Base-by-base conservation (phyloP, 2,797 vertebrate species). In the Columba guinea region DNA sequence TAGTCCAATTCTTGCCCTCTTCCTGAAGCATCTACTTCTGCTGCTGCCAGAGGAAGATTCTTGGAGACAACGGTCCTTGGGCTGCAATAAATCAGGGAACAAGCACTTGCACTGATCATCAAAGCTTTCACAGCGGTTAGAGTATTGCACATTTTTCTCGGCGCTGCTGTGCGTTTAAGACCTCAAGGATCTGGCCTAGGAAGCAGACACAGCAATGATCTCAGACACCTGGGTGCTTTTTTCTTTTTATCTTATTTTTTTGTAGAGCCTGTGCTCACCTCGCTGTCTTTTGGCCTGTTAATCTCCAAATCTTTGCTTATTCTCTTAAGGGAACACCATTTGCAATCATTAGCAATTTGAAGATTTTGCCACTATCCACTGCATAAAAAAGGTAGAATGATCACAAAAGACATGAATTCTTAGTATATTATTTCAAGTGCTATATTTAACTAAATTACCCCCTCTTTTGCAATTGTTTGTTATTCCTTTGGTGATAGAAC, bases 401-500 rank as follows among this genome's bases (percentile, higher is more conserved):
- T 13, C 56, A 87, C 70, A 89, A 65, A 91, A 90, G 12, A 64
- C 2, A 9, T 26, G 49, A 78, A 86, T 89, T 94, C 77, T 86
- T 51, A 52, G 71, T 79, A 10, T 91, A 78, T 95, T 95, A 90
- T 95, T 96, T 85, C 68, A 93, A 93, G 68, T 34, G 78, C 91
- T 97, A 95, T 95, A 87, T 96, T 96, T 97, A 97, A 95, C 94
- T 75, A 89, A 94, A 94, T 95, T 77, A 90, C 60, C 95, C 84
- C 86, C 77, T 91, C 88, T 96, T 97, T 93, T 93, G 84, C 89
- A 96, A 92, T 85, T 96, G 94, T 94, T 97, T 97, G 90, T 97
- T 96, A 96, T 96, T 96, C 96, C 95, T 96, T 88, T 96, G 96
- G 90, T 95, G 84, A 94, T 71, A 87, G 94, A 95, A 71, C 68